Evolutionary conservation across 1,140 invertebrate genomes (phyloP).

Genomic region (Cylas formicarius): DNA sequence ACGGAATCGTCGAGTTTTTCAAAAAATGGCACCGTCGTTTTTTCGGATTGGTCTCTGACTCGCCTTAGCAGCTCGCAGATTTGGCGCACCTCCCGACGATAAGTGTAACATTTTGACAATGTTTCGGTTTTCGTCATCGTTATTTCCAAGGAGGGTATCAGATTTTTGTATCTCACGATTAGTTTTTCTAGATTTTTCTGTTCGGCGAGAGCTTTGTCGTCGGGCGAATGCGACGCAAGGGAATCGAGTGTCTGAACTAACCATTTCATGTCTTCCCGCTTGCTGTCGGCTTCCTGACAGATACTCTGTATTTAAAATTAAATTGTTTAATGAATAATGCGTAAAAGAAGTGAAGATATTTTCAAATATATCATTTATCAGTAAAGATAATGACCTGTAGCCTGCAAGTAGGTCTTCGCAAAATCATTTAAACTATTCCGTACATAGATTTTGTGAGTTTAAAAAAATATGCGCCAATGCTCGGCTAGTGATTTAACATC

Average conservation of each 20-base stretch:
- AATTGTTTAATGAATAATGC: too few relatives aligned
- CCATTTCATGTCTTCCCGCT: conserved; percentile 91
- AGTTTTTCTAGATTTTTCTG: conserved; percentile 76
- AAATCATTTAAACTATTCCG: too few relatives aligned
- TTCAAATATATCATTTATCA: too few relatives aligned
- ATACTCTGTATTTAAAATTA: conserved; percentile 57
- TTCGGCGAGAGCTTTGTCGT: conserved; percentile 68
- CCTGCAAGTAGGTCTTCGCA: too few relatives aligned
- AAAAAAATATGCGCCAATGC: too few relatives aligned
- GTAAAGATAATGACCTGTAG: too few relatives aligned
- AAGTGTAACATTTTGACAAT: conserved; percentile 86
- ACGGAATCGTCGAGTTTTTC: conserved; percentile 69
- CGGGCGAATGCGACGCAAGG: conserved; percentile 71
- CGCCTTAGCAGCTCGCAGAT: conserved; percentile 67
- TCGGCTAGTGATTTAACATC: too few relatives aligned
- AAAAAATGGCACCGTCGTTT: conserved; percentile 61
- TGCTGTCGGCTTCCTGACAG: conserved; percentile 80
- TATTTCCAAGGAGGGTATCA: conserved; percentile 87
- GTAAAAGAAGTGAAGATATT: too few relatives aligned
- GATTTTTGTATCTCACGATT: conserved; percentile 78
- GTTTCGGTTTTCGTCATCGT: conserved; percentile 88
- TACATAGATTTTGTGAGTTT: too few relatives aligned
- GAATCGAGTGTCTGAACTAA: conserved; percentile 83
- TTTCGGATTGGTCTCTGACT: conserved; percentile 63
- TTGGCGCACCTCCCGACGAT: conserved; percentile 78